A percentile compares a stretch with the other conserved stretches of the same genome.
Conservation (phyloP, 2,113 vertebrate species). For the Pantherophis guttatus region DNA sequence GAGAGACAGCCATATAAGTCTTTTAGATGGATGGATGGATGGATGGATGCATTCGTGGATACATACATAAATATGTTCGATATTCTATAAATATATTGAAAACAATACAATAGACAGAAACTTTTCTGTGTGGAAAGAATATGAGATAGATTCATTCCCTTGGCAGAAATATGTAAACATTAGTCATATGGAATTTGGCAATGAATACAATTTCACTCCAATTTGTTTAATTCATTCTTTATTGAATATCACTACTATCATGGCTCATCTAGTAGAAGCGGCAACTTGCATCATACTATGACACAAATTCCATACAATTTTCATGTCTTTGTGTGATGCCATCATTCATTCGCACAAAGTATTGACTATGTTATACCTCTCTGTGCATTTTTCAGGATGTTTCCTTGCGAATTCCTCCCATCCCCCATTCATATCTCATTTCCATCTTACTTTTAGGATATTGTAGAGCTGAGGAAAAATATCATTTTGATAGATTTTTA, state of each 20-base stretch:
- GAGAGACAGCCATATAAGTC: background rate
- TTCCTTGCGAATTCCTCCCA: background rate
- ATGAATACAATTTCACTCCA: background rate
- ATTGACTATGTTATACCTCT: background rate
- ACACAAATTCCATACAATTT: background rate
- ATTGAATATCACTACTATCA: background rate
- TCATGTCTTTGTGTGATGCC: background rate
- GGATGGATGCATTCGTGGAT: background rate
- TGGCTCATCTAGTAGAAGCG: background rate
- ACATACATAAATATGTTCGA: background rate
- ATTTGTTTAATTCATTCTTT: background rate
- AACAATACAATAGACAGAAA: background rate
- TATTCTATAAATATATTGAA: background rate
- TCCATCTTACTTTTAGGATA: background rate
- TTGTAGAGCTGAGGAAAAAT: background rate
- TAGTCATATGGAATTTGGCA: background rate
- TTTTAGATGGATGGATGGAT: background rate
- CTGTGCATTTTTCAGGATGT: background rate
- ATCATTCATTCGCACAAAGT: background rate
- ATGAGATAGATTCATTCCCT: background rate
- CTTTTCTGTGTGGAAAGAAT: background rate
- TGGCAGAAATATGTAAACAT: background rate
- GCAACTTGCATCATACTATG: background rate
- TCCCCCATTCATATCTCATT: background rate
- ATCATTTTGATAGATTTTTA: background rate